Base-by-base conservation (phyloP, 2,888 invertebrate genomes). In the Ochropleura plecta region DNA sequence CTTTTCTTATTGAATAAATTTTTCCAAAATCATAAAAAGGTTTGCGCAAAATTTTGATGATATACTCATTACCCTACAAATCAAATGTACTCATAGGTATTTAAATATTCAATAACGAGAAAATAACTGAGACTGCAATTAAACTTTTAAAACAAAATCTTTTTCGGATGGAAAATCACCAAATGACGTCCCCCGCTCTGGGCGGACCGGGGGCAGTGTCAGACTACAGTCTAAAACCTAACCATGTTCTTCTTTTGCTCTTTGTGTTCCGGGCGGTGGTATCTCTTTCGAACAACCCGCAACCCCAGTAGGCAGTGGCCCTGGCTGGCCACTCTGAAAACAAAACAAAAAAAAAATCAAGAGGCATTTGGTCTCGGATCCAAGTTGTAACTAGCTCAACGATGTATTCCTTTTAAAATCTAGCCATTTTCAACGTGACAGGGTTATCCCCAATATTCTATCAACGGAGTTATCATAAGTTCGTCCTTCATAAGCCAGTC, bases 401-500 rank as follows among this genome's bases (percentile, higher is more conserved):
- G 5, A 8, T 44, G 4, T n/a, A 40, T 14, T 20, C 44, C 48
- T 62, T 70, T 74, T 73, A 16, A 60, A 83, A 51, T 62, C 14
- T 59, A 71, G 7, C 9, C 62, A 40, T 57, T 63, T 42, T 79
- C 48, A 70, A 59, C 70, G 9, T n/a, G 30, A 79, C 42, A 42
- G 20, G 40, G 44, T 44, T 60, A 76, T 46, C 44, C 65, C 48
- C 66, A 73, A 83, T 85, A 82, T 85, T 86, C 82, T 73, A 84
- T 87, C 76, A 81, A 88, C 78, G 73, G 84, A 86, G 87, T 91
- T 91, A 92, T 91, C 82, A 92, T 90, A 91, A 91, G 89, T 88
- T 85, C 46, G 81, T 90, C 93, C 91, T 89, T 89, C 86, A 91
- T 93, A 92, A 94, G 91, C 94, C 92, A 90, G 88, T 88, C 91